Evolutionary conservation across 2,113 vertebrate species (phyloP).

Genomic region (Diphyllodes magnificus): DNA sequence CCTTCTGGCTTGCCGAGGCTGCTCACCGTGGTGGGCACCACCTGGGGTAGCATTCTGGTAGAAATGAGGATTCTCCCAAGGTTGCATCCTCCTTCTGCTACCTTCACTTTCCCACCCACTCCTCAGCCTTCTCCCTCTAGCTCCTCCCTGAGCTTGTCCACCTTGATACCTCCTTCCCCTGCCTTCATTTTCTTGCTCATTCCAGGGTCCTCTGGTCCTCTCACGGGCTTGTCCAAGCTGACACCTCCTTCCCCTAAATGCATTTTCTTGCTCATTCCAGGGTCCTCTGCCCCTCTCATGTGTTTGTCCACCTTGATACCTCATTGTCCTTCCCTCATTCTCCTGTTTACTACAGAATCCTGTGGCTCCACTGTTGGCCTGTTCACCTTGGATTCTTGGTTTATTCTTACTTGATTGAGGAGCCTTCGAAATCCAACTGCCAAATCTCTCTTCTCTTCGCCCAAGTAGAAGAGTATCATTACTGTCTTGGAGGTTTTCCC

Average conservation of each 20-base stretch:
- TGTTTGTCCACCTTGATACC: neutral
- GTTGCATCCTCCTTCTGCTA: neutral
- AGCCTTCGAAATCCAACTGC: neutral
- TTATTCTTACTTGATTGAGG: conserved; percentile 36
- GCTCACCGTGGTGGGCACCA: neutral
- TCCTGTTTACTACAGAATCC: conserved; percentile 36
- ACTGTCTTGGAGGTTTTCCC: neutral
- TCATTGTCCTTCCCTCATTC: conserved; percentile 13
- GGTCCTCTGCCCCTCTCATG: neutral
- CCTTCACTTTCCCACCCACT: conserved; percentile 28
- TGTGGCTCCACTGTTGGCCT: conserved; percentile 6
- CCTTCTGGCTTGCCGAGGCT: conserved; percentile 43
- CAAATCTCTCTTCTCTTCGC: conserved; percentile 41
- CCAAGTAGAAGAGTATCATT: neutral
- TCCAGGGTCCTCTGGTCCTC: neutral
- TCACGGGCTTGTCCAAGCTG: neutral
- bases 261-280: neutral
- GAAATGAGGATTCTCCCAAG: neutral
- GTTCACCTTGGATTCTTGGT: conserved; percentile 30
- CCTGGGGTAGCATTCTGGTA: neutral
- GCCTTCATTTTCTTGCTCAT: neutral
- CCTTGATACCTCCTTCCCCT: neutral
- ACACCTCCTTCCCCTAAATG: neutral
- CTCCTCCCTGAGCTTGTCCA: neutral
- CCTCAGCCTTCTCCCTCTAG: neutral